Conservation (phyloP, 2,888 invertebrate species). For the Leptinotarsa tumamoca region DNA sequence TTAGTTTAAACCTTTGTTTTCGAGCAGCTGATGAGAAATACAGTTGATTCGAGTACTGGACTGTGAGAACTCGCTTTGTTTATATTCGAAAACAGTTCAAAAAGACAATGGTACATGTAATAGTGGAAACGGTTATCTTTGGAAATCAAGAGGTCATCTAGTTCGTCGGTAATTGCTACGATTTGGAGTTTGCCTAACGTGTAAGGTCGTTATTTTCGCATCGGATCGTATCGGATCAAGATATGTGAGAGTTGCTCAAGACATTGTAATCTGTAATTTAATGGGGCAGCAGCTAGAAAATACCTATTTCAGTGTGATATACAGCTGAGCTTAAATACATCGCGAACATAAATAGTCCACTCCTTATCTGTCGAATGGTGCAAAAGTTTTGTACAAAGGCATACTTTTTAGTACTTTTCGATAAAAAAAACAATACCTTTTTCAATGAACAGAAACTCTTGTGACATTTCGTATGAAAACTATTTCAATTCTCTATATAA, state of each 20-base stretch:
- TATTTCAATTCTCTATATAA: too few relatives aligned
- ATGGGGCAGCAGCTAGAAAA: not conserved
- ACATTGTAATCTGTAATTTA: not conserved
- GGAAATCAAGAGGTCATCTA: conserved; percentile 24
- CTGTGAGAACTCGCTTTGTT: conserved; percentile 19
- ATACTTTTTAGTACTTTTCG: too few relatives aligned
- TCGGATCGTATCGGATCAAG: not conserved
- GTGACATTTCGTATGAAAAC: too few relatives aligned
- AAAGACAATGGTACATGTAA: conserved; percentile 14
- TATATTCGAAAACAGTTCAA: conserved; percentile 3
- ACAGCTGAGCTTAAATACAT: not conserved
- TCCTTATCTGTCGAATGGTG: too few relatives aligned
- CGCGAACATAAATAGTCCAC: too few relatives aligned
- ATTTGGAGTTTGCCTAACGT: conserved; percentile 21
- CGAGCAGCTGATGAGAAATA: not conserved
- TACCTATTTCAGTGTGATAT: not conserved
- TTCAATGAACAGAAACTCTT: too few relatives aligned
- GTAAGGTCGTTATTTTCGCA: conserved; percentile 19
- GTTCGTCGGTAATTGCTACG: not conserved
- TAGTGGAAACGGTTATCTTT: conserved; percentile 22
- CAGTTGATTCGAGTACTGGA: not conserved
- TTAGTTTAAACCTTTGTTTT: not conserved
- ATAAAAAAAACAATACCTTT: too few relatives aligned
- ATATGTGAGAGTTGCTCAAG: conserved; percentile 4
- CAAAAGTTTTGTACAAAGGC: too few relatives aligned